These are phyloP conservation scores for Solen grandis DNA, from an alignment of 1,140 invertebrate species.

Conservation along the genomic window DNA sequence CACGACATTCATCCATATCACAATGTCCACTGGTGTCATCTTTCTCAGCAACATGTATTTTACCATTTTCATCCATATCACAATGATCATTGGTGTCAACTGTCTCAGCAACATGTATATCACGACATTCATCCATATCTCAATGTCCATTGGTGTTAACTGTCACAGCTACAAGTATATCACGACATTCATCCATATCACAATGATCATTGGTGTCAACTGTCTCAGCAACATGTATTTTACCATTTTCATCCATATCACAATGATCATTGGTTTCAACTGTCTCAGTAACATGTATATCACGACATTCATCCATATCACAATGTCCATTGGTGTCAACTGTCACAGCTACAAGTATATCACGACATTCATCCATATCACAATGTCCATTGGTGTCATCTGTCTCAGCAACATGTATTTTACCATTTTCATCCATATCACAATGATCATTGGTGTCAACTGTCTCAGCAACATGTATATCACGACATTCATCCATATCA, in stretches of 20 bases:
- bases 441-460: conserved; percentile 17
- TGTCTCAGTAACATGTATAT: conserved; percentile 22
- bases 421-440: conserved; percentile 7
- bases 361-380: conserved; percentile 13
- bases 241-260: conserved; percentile 5
- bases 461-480: conserved; percentile 16
- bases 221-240: conserved; percentile 25
- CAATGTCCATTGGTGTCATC: not conserved
- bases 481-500: conserved; percentile 13
- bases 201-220: conserved; percentile 12
- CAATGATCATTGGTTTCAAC: not conserved
- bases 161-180: conserved; percentile 3
- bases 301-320: conserved; percentile 2
- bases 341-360: not conserved
- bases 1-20: conserved; percentile 10
- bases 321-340: conserved; percentile 8
- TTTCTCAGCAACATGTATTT: conserved; percentile 16
- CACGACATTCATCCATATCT: conserved; percentile 6
- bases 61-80: conserved; percentile 4
- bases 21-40: conserved; percentile 2
- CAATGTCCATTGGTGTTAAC: not conserved
- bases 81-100: conserved; percentile 9
- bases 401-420: conserved; percentile 18
- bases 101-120: conserved; percentile 22
- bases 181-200: conserved; percentile 14